phyloP scores from a whole-genome alignment of 2,113 vertebrate species.

The Neopipo cinnamomea region DNA sequence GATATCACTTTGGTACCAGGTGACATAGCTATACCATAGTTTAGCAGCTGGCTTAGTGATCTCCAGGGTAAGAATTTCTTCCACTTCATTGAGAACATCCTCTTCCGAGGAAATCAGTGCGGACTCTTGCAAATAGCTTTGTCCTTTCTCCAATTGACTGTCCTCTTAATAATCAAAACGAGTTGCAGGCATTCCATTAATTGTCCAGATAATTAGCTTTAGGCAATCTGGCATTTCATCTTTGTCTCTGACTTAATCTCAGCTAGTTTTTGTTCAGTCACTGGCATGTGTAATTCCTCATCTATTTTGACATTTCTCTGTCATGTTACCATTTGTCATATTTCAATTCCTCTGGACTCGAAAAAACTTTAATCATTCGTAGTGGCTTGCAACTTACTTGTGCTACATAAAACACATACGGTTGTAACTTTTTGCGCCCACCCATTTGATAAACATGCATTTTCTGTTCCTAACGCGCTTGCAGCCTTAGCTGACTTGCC shows the following conservation, averaged over 20 bases:
- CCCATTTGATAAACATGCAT: fast-evolving
- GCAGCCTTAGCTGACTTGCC: not conserved
- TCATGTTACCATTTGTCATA: slow-evolving; percentile 23
- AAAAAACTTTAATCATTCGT: not conserved
- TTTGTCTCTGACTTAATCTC: slow-evolving; percentile 65
- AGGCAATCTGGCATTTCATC: slow-evolving; percentile 72
- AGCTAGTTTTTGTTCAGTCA: slow-evolving; percentile 41
- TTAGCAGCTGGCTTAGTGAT: slow-evolving; percentile 25
- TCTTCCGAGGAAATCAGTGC: slow-evolving; percentile 58
- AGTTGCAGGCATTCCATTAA: slow-evolving; percentile 73
- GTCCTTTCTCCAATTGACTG: slow-evolving; percentile 63
- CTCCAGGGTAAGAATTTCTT: slow-evolving; percentile 41
- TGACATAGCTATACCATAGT: not conserved
- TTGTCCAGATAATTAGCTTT: slow-evolving; percentile 73
- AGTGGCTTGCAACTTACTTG: slow-evolving; percentile 10
- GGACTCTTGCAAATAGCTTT: slow-evolving; percentile 66
- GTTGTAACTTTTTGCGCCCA: not conserved
- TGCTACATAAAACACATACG: not conserved
- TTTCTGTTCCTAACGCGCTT: fast-evolving
- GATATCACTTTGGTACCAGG: not conserved
- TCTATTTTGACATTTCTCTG: slow-evolving; percentile 53
- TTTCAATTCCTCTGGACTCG: not conserved
- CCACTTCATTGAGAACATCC: slow-evolving; percentile 53
- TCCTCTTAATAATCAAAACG: slow-evolving; percentile 66
- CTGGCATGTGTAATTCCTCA: slow-evolving; percentile 24